Base-by-base conservation (phyloP, 2,113 vertebrate species). In the Chlamydotis undulata region DNA sequence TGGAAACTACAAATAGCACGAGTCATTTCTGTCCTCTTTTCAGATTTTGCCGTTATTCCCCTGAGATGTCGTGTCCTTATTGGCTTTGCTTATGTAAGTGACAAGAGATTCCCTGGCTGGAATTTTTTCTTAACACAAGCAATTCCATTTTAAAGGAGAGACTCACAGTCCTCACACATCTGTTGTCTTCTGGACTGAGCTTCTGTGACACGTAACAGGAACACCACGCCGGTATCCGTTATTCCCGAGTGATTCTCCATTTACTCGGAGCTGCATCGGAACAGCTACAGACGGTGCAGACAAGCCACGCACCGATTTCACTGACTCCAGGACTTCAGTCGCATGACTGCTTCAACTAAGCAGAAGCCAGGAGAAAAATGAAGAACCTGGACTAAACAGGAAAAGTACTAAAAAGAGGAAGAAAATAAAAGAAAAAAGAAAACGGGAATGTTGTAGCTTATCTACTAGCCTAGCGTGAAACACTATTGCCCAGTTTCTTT, bases 11-110 rank as follows among this genome's bases (percentile, higher is more conserved):
- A 89, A 91, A 79, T 87, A 96, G 70, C 45, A 19, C 2, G 9
- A 87, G 12, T 56, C 41, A 88, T 87, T 96, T 88, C 41, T 65
- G 70, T 43, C 47, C 57, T 92, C 89, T 71, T 96, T 92, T 56
- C 94, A 98, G 95, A 93, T 97, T 93, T 76, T 97, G 41, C 53
- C 97, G 3, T 95, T 97, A 31, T 96, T 98, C 8, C 61, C 97
- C 50, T 70, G 97, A 26, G 97, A 93, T 33, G 17, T 4, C 7
- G 12, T 97, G 90, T 97, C 97, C 24, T 94, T 84, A 35, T 26
- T 84, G 87, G 57, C 83, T 87, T 87, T 70, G 86, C 68, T 96
- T 96, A 93, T 33, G 1, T 89, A 96, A 96, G 53, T 2, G 4
- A 19, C 19, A 83, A 35, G 3, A 90, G 70, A 64, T 97, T 96